phyloP scores from a whole-genome alignment of 2,113 vertebrate species.

The Cavia aperea region DNA sequence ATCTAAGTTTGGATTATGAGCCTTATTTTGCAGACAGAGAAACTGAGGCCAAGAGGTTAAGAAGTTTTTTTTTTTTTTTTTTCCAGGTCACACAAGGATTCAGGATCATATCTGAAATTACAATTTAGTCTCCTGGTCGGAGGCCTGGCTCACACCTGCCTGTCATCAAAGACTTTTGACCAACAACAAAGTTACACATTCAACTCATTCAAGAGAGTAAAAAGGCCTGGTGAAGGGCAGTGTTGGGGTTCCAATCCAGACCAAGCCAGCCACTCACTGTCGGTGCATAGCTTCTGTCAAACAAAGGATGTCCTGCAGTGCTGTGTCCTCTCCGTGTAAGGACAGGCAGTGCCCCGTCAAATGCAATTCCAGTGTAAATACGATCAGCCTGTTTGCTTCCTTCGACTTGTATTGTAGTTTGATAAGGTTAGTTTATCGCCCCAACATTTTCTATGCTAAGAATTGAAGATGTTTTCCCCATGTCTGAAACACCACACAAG shows the following conservation, averaged over 20 bases:
- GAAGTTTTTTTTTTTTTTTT: slow-evolving; percentile 15
- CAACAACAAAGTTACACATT: background rate
- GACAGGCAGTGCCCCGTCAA: background rate
- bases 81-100: slow-evolving; percentile 47
- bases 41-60: slow-evolving; percentile 67
- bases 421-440: background rate
- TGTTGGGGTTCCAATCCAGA: background rate
- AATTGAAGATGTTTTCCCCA: background rate
- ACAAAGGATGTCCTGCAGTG: background rate
- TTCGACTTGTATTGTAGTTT: background rate
- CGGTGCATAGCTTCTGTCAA: background rate
- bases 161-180: background rate
- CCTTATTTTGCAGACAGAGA: slow-evolving; percentile 64
- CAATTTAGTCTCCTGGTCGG: background rate
- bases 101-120: slow-evolving; percentile 14
- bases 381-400: background rate
- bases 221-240: background rate
- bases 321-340: background rate
- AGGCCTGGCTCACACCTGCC: slow-evolving; percentile 16
- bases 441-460: background rate
- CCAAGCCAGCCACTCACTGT: no score
- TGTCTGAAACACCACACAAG: background rate
- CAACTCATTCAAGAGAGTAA: background rate
- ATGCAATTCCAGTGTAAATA: background rate
- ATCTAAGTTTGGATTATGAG: slow-evolving; percentile 50